These are phyloP conservation scores for Leptinotarsa texana DNA, from an alignment of 1,140 invertebrate species.

Conservation along the genomic window DNA sequence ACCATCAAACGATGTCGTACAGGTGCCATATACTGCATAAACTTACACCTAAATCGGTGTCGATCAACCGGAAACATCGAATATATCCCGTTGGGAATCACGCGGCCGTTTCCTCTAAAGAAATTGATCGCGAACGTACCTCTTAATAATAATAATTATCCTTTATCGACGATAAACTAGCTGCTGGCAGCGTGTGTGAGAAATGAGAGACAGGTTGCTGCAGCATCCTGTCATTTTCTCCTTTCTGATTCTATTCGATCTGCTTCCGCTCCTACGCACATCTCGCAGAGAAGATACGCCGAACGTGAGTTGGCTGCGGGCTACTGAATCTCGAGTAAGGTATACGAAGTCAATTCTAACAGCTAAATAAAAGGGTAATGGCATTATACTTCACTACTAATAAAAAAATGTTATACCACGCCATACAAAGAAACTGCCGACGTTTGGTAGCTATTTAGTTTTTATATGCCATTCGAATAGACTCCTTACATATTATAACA, in stretches of 20 bases:
- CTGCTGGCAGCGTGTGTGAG: slow-evolving; percentile 15
- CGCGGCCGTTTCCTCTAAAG: slow-evolving; percentile 8
- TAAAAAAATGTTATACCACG: too few relatives aligned
- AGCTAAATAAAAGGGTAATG: too few relatives aligned
- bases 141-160: slow-evolving; percentile 24
- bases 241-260: not conserved
- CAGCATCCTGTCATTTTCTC: slow-evolving; percentile 14
- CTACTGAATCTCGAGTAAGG: slow-evolving; percentile 1
- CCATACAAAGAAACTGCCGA: too few relatives aligned
- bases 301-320: not conserved
- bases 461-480: too few relatives aligned
- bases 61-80: slow-evolving; percentile 21
- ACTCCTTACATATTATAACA: too few relatives aligned
- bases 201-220: slow-evolving; percentile 24
- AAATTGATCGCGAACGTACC: slow-evolving; percentile 9
- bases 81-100: slow-evolving; percentile 7
- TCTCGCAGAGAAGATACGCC: not conserved
- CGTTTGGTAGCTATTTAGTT: too few relatives aligned
- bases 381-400: too few relatives aligned
- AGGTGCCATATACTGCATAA: not conserved
- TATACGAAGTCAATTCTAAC: too few relatives aligned
- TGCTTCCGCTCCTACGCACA: slow-evolving; percentile 2
- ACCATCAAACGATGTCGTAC: not conserved
- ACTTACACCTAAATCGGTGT: not conserved
- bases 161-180: slow-evolving; percentile 17